Percentiles rank a stretch among this genome's conserved stretches.
Evolutionary conservation across 2,888 invertebrate species (phyloP).

Genomic region (Pyralis farinalis): DNA sequence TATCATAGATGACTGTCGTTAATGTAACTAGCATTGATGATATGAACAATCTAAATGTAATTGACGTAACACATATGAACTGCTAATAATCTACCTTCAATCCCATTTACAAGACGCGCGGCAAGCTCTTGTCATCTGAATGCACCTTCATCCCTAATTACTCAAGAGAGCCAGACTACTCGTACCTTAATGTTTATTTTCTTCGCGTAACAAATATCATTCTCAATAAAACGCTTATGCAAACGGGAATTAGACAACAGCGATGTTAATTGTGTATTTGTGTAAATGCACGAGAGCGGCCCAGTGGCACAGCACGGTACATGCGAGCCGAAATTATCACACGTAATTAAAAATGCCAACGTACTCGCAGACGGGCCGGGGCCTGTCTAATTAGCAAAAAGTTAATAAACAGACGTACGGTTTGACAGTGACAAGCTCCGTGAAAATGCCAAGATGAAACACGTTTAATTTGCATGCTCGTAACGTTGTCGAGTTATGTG

Average conservation of each 20-base stretch:
- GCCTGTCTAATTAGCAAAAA: conserved; percentile 79
- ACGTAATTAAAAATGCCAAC: conserved; percentile 79
- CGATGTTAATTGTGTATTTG: conserved; percentile 35
- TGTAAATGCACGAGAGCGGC: conserved; percentile 37
- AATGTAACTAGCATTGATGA: too few relatives aligned
- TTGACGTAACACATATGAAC: too few relatives aligned
- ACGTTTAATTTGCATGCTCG: conserved; percentile 74
- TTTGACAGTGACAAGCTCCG: conserved; percentile 76
- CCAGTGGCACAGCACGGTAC: conserved; percentile 32
- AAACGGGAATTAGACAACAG: conserved; percentile 46
- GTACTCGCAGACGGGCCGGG: conserved; percentile 66
- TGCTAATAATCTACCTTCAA: too few relatives aligned
- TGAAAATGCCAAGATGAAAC: conserved; percentile 78
- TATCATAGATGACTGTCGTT: too few relatives aligned
- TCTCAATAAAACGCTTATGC: conserved; percentile 47
- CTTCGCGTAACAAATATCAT: conserved; percentile 15
- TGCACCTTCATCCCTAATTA: background rate
- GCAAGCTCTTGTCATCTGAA: too few relatives aligned
- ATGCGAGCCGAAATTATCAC: conserved; percentile 59
- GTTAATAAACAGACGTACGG: conserved; percentile 76
- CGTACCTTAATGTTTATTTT: conserved; percentile 18
- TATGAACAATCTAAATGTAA: too few relatives aligned
- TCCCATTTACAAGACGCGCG: too few relatives aligned
- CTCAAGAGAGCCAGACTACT: conserved; percentile 7
- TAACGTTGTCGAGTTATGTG: conserved; percentile 43